phyloP scores from a whole-genome alignment of 2,113 vertebrate species.

The Spheniscus mendiculus region DNA sequence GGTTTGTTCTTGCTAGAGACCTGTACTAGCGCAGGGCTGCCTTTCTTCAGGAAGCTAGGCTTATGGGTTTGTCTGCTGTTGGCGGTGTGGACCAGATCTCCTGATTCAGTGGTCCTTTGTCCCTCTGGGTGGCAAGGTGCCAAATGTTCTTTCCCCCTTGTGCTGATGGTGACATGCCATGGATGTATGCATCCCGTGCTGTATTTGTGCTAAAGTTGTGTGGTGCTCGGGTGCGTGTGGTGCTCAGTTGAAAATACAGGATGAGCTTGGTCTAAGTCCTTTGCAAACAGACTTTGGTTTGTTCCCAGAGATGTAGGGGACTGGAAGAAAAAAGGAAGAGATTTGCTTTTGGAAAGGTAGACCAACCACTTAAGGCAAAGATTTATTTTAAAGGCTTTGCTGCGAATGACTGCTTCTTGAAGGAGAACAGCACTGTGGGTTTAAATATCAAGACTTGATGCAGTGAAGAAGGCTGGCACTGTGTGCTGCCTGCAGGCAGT shows the following conservation, averaged over 20 bases:
- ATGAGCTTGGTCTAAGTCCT: not conserved
- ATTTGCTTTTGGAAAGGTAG: not conserved
- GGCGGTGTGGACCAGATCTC: not conserved
- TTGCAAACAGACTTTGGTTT: not conserved
- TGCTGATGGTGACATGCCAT: not conserved
- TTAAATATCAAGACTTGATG: not conserved
- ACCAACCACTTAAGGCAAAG: not conserved
- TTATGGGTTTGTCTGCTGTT: not conserved
- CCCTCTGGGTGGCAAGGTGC: not conserved
- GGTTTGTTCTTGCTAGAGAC: not conserved
- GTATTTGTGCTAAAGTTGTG: not conserved
- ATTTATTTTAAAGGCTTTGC: not conserved
- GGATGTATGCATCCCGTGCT: not conserved
- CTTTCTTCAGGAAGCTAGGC: not conserved
- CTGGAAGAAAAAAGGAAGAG: not conserved
- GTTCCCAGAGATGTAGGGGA: not conserved
- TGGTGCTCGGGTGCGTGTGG: not conserved
- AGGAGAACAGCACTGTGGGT: not conserved
- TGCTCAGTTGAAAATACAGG: not conserved
- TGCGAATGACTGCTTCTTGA: rapidly evolving
- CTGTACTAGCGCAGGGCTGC: not conserved
- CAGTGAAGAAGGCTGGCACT: not conserved
- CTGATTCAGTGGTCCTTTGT: not conserved
- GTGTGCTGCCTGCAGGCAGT: not conserved
- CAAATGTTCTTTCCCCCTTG: not conserved